Conservation (phyloP, 2,797 vertebrate genomes). For the Mastacembelus armatus region DNA sequence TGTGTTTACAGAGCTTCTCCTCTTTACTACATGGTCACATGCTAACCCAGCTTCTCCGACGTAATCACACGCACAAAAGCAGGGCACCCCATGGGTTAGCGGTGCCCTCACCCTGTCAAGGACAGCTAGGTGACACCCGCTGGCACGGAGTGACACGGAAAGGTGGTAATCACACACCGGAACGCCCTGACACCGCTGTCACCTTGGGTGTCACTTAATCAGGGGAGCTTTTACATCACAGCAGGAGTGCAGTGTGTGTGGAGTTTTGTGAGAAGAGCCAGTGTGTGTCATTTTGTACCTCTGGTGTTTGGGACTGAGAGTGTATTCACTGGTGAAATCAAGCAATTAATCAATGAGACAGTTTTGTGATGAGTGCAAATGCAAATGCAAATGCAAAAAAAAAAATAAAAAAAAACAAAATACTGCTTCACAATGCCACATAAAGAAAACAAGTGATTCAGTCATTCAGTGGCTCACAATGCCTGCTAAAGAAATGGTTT, state of each 20-base stretch:
- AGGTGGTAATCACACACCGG: conserved; percentile 78
- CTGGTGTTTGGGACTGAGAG: conserved; percentile 20
- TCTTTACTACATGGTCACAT: conserved; percentile 71
- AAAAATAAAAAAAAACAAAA: too few relatives aligned
- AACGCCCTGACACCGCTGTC: conserved; percentile 64
- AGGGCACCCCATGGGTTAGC: conserved; percentile 34
- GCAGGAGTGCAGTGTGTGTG: conserved; percentile 21
- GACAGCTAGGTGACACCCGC: conserved; percentile 70
- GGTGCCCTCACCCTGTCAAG: conserved; percentile 55
- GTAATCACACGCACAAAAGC: conserved; percentile 22
- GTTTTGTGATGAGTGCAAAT: conserved; percentile 20
- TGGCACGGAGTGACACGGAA: conserved; percentile 53
- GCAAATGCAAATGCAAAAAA: conserved; percentile 19
- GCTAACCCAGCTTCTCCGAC: neutral
- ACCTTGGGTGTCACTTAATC: conserved; percentile 79
- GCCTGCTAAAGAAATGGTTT: neutral
- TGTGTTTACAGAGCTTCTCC: conserved; percentile 62
- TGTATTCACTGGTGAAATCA: conserved; percentile 20
- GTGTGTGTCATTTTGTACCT: neutral
- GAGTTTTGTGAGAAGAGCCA: conserved; percentile 14
- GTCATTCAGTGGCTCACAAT: neutral
- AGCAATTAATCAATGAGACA: conserved; percentile 36
- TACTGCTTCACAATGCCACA: neutral
- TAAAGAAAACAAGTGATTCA: conserved; percentile 20
- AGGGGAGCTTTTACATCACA: conserved; percentile 53